Evolutionary conservation across 2,113 vertebrate genomes (phyloP).

Genomic region (Lamprologus lemairii): DNA sequence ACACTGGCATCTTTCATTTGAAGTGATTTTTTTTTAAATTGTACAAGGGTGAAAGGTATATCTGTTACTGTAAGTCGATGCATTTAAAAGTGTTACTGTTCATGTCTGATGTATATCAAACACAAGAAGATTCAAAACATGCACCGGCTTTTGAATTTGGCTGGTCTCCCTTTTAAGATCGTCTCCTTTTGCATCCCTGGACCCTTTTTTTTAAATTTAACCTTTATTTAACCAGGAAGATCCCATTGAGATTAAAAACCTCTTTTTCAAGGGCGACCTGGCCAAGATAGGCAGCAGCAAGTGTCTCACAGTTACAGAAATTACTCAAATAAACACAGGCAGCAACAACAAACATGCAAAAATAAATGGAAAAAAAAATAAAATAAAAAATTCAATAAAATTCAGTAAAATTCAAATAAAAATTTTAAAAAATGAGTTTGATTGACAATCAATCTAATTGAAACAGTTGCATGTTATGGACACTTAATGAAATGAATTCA

Average conservation of each 20-base stretch:
- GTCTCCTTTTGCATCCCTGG: background rate
- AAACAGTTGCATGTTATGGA: background rate
- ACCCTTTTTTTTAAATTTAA: rapidly evolving
- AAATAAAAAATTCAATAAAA: background rate
- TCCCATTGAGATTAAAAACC: background rate
- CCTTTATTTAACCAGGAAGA: background rate
- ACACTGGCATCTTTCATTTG: rapidly evolving
- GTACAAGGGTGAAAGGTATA: background rate
- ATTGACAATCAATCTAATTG: background rate
- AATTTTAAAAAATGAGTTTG: rapidly evolving
- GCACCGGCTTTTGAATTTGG: background rate
- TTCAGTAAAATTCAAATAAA: background rate
- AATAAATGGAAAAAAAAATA: background rate
- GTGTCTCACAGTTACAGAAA: background rate
- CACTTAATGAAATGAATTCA: rapidly evolving
- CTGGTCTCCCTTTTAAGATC: background rate
- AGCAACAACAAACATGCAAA: background rate
- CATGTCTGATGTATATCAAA: background rate
- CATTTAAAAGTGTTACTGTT: background rate
- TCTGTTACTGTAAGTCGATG: background rate
- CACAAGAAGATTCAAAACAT: background rate
- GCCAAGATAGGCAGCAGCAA: background rate
- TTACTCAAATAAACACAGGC: background rate
- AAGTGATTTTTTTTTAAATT: background rate
- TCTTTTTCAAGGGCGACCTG: background rate